A percentile compares a stretch with the other conserved stretches of the same genome.
These are phyloP conservation scores for Acanthurus lineatus DNA, from an alignment of 2,797 vertebrate genomes.

Conservation along the genomic window DNA sequence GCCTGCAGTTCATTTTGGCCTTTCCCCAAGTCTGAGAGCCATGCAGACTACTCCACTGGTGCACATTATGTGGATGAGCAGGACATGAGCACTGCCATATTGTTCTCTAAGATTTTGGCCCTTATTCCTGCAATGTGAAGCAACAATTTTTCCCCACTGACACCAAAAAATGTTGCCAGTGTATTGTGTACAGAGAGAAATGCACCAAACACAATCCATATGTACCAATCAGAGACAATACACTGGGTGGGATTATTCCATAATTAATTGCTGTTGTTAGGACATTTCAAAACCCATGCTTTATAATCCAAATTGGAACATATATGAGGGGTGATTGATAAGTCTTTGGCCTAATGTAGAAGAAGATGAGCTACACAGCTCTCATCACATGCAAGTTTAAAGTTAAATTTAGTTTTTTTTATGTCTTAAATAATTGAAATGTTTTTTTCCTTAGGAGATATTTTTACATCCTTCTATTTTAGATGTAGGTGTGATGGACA, in stretches of 20 bases:
- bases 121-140: slow-evolving; percentile 55
- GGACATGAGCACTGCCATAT: slow-evolving; percentile 72
- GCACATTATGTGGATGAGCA: slow-evolving; percentile 69
- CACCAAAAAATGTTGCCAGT: slow-evolving; percentile 58
- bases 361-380: too few relatives aligned
- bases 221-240: slow-evolving; percentile 63
- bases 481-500: too few relatives aligned
- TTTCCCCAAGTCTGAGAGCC: slow-evolving; percentile 64
- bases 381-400: too few relatives aligned
- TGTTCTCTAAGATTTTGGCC: slow-evolving; percentile 76
- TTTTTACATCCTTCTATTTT: too few relatives aligned
- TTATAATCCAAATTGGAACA: neutral
- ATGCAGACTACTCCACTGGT: slow-evolving; percentile 65
- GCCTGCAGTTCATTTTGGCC: slow-evolving; percentile 67
- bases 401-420: too few relatives aligned
- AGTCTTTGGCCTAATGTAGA: too few relatives aligned
- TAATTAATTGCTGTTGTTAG: slow-evolving; percentile 69
- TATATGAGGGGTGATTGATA: too few relatives aligned
- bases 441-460: too few relatives aligned
- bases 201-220: slow-evolving; percentile 65
- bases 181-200: slow-evolving; percentile 70
- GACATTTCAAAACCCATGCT: slow-evolving; percentile 53
- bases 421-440: too few relatives aligned
- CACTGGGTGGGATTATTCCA: slow-evolving; percentile 50
- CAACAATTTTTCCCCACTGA: slow-evolving; percentile 59